Conservation (phyloP, 2,113 vertebrate species). For the Paedocypris sp. region DNA sequence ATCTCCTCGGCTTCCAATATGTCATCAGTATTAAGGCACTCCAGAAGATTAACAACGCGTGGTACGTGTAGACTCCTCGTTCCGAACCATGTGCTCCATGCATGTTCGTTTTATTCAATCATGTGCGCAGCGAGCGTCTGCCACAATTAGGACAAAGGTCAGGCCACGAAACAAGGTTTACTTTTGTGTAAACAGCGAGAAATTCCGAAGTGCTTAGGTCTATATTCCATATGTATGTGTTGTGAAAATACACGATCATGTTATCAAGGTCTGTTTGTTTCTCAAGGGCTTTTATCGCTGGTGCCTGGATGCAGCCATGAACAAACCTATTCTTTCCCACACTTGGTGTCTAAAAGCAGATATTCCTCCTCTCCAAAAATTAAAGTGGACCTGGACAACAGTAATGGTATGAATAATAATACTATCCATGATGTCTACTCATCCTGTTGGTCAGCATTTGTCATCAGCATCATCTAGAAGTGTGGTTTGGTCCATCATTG, state of each 20-base stretch:
- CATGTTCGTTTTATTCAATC: neutral
- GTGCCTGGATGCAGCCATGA: conserved; percentile 36
- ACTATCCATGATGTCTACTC: no score
- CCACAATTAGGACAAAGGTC: conserved; percentile 3
- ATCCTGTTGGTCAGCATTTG: no score
- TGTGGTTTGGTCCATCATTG: no score
- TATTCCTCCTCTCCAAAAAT: conserved; percentile 53
- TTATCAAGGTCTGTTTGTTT: neutral
- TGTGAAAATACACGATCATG: neutral
- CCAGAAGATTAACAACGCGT: neutral
- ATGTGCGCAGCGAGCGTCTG: neutral
- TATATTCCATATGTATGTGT: no score
- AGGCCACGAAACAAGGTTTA: neutral
- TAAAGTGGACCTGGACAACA: conserved; percentile 66
- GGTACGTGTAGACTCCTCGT: neutral
- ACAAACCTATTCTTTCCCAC: conserved; percentile 20
- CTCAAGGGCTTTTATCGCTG: conserved; percentile 42
- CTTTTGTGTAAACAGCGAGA: neutral
- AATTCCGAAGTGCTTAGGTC: no score
- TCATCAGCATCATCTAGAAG: no score
- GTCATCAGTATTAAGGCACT: conserved; percentile 3
- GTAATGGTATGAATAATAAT: conserved; percentile 49
- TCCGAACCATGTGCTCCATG: neutral
- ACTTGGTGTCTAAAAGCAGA: conserved; percentile 33
- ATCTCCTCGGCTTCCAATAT: neutral